Base-by-base conservation (phyloP, 2,888 invertebrate genomes). In the Acleris literana region DNA sequence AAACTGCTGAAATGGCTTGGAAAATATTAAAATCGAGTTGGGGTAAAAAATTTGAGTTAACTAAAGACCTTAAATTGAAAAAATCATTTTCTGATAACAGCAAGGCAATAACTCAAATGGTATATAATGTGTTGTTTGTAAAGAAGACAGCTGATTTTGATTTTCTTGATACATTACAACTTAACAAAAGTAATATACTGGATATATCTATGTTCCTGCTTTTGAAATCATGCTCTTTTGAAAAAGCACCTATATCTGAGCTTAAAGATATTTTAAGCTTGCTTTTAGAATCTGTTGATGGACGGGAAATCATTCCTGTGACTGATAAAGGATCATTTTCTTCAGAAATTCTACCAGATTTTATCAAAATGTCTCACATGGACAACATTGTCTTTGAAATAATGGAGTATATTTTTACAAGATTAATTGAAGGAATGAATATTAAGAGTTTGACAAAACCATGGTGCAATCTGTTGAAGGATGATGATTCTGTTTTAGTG, bases 381-480 rank as follows among this genome's bases (percentile, higher is more conserved):
- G 86, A 93, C 54, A 87, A 86, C 70, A 92, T 95, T 70, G 87
- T 94, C 0, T 86, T 95, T 71, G 92, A 94, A 79, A 86, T 94
- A 1, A 93, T 94, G 75, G 87, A 94, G 48, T 90, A 93, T 70
- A 93, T 94, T 67, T 82, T 95, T 57, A 76, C 82, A 1, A 90
- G 86, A 58, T 82, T 95, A 1, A 90, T 94, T 58, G 79, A 83
- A 44, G 90, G 93, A 69, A 91, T 94, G 59, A 79, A 88, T 69
- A 83, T 92, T 18, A 77, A 80, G 0, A 70, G 80, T 22, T 81
- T 93, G 13, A 70, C 85, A 29, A 87, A 88, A 71, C 85, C 89
- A 22, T 88, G 90, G 86, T 87, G 88, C 68, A 90, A 93, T 78
- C 84, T 93, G 52, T 87, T 85, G 54, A 79, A 84, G 60, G 79